These are phyloP conservation scores for Zosterops pallidus DNA, from an alignment of 2,113 vertebrate species.

Conservation along the genomic window DNA sequence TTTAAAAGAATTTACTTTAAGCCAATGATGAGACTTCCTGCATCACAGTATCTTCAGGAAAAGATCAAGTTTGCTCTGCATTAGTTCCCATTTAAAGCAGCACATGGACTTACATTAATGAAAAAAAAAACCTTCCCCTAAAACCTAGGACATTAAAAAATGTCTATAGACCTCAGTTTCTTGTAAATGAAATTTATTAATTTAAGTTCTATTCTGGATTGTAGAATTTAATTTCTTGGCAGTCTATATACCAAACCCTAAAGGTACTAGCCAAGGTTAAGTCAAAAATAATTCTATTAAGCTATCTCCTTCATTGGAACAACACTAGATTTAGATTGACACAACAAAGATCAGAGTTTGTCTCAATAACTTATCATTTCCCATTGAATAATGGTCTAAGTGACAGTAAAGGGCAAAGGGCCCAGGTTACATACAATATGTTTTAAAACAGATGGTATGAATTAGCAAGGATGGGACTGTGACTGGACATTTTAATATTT, in stretches of 20 bases:
- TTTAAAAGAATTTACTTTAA: not conserved
- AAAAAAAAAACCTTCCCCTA: fast-evolving
- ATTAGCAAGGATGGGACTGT: slow-evolving; percentile 22
- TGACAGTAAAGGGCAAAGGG: slow-evolving; percentile 11
- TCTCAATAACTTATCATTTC: slow-evolving; percentile 15
- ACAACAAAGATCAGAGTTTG: not conserved
- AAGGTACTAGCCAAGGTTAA: not conserved
- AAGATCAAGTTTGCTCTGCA: not conserved
- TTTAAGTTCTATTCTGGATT: not conserved
- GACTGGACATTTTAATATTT: not conserved
- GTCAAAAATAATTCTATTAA: not conserved
- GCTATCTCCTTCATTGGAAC: not conserved
- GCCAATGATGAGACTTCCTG: not conserved
- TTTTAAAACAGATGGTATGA: not conserved
- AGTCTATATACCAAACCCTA: not conserved
- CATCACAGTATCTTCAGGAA: not conserved
- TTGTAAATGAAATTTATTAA: not conserved
- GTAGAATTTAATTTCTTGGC: not conserved
- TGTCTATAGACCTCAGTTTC: not conserved
- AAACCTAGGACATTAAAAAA: not conserved
- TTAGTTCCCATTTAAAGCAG: not conserved
- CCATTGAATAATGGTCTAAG: not conserved
- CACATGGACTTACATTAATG: not conserved
- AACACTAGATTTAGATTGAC: not conserved
- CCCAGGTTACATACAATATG: not conserved